Evolutionary conservation across 2,888 invertebrate species (phyloP).

Genomic region (Eupithecia inturbata): DNA sequence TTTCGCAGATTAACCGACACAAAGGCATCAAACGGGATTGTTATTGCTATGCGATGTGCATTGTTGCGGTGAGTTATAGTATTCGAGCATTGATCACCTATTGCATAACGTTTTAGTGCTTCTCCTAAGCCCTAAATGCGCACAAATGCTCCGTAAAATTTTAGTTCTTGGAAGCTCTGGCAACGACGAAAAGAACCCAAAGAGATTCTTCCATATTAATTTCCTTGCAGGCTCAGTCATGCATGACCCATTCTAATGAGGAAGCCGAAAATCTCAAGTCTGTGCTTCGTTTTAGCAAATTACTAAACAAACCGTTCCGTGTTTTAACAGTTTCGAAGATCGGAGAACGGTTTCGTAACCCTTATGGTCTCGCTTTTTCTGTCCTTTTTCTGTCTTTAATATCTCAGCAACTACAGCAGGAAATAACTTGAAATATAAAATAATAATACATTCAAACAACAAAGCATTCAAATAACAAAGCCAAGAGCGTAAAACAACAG

Average conservation of each 20-base stretch:
- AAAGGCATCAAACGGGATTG: slow-evolving; percentile 53
- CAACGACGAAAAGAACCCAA: neutral
- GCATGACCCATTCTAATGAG: neutral
- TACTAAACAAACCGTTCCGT: neutral
- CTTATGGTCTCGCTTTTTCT: too few species aligned
- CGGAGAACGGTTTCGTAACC: too few species aligned
- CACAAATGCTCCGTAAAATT: neutral
- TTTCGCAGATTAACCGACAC: slow-evolving; percentile 46
- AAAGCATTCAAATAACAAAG: too few species aligned
- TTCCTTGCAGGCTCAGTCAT: neutral
- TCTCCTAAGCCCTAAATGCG: slow-evolving; percentile 4
- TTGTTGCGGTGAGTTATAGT: slow-evolving; percentile 32
- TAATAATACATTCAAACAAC: too few species aligned
- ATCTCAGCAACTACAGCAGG: too few species aligned
- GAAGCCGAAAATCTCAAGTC: neutral
- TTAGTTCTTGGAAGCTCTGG: neutral
- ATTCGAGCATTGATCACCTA: slow-evolving; percentile 25
- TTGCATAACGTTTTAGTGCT: slow-evolving; percentile 21
- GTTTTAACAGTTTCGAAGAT: too few species aligned
- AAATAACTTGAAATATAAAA: too few species aligned
- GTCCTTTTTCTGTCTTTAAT: too few species aligned
- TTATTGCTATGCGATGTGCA: slow-evolving; percentile 43
- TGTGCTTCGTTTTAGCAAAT: neutral
- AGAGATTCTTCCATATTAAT: neutral
- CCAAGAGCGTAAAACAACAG: neutral